A percentile compares a stretch with the other conserved stretches of the same genome.
phyloP scores from a whole-genome alignment of 2,113 vertebrate genomes.

The Hipposideros armiger region DNA sequence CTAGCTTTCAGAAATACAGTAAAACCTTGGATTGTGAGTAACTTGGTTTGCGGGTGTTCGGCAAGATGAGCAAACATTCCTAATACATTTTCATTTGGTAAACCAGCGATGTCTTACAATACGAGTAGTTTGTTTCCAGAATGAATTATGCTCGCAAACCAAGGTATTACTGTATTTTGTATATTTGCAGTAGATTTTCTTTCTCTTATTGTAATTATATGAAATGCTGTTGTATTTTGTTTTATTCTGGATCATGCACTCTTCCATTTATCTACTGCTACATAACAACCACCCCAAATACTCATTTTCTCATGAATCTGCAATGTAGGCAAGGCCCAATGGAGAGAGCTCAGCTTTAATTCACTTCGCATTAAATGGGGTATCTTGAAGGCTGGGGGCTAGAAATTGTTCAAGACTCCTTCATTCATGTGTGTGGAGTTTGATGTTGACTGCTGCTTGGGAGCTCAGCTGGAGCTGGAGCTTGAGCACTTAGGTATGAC shows the following conservation, averaged over 20 bases:
- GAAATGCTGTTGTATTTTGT: neutral
- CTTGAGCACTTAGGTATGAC: neutral
- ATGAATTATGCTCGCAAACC: no score
- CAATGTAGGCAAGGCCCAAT: neutral
- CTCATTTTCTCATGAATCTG: neutral
- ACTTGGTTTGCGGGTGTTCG: no score
- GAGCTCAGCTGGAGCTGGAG: neutral
- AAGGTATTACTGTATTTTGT: neutral
- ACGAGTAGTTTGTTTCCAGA: no score
- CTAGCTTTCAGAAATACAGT: neutral
- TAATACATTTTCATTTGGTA: no score
- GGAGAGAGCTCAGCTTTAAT: neutral
- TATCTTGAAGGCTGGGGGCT: neutral
- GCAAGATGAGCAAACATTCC: no score
- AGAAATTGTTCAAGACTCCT: neutral
- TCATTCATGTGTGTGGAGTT: neutral
- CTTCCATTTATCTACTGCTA: neutral
- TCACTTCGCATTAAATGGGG: neutral
- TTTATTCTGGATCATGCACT: neutral
- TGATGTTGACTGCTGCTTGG: neutral
- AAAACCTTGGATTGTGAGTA: no score
- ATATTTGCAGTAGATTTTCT: neutral
- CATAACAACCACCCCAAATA: neutral
- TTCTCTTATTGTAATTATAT: neutral
- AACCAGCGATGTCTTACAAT: no score